Evolutionary conservation across 2,113 vertebrate genomes (phyloP).

Genomic region (Oryzias javanicus): DNA sequence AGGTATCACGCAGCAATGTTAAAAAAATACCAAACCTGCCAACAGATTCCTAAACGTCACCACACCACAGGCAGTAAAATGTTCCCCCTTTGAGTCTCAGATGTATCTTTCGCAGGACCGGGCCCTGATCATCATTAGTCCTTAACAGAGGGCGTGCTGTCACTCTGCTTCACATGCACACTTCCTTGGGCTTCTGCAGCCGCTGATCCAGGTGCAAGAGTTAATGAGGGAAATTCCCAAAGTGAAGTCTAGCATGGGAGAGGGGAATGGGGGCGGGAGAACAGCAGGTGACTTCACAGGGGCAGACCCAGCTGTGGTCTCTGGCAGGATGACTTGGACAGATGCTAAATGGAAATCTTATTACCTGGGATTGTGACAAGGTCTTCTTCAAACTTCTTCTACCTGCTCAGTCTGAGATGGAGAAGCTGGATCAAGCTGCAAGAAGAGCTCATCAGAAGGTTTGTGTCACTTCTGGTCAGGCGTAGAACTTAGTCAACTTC

Average conservation of each 20-base stretch:
- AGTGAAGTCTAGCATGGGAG: slow-evolving; percentile 62
- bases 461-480: slow-evolving; percentile 38
- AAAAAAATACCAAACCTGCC: no score
- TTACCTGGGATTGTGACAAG: slow-evolving; percentile 98
- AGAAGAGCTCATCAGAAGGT: slow-evolving; percentile 6
- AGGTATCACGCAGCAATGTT: no score
- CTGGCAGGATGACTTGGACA: slow-evolving; percentile 61
- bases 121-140: slow-evolving; percentile 21
- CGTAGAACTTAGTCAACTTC: slow-evolving; percentile 59
- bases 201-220: slow-evolving; percentile 46
- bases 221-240: slow-evolving; percentile 62
- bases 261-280: slow-evolving; percentile 18
- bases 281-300: slow-evolving; percentile 12
- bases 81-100: neutral
- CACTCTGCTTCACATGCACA: slow-evolving; percentile 28
- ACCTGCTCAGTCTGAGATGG: no score
- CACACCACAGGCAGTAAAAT: no score
- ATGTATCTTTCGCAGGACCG: slow-evolving; percentile 10
- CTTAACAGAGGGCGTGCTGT: slow-evolving; percentile 34
- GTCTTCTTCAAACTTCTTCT: no score
- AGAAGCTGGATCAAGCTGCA: neutral
- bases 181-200: slow-evolving; percentile 38
- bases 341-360: slow-evolving; percentile 85
- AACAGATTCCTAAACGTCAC: no score
- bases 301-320: slow-evolving; percentile 48